Conservation (phyloP, 1,140 invertebrate species). For the Episyrphus balteatus region DNA sequence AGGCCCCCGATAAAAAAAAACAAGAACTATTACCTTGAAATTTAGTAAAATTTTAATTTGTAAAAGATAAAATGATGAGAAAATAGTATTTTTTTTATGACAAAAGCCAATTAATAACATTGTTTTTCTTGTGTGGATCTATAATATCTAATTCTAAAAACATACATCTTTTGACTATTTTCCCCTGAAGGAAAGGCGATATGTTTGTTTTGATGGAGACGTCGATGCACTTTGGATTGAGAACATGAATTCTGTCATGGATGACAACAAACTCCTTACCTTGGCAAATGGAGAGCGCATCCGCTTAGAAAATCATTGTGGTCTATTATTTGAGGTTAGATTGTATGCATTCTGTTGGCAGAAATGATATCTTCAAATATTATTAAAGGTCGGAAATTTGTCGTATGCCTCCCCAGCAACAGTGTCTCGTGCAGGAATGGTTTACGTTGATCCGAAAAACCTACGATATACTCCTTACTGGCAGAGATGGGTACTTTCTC, state of each 20-base stretch:
- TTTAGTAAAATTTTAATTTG: too few relatives aligned
- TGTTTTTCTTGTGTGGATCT: too few relatives aligned
- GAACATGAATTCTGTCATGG: conserved; percentile 95
- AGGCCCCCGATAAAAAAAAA: too few relatives aligned
- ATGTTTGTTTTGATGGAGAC: conserved; percentile 86
- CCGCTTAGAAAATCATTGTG: conserved; percentile 65
- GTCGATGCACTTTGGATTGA: conserved; percentile 90
- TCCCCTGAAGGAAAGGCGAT: conserved; percentile 55
- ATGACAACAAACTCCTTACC: conserved; percentile 82
- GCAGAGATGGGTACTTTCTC: conserved; percentile 54
- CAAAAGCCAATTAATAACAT: too few relatives aligned
- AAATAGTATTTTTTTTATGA: too few relatives aligned
- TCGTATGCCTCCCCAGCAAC: conserved; percentile 84
- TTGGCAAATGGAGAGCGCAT: conserved; percentile 85
- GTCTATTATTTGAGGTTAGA: conserved; percentile 73
- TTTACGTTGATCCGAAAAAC: conserved; percentile 86
- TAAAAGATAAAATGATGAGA: too few relatives aligned
- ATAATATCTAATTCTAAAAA: too few relatives aligned
- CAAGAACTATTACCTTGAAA: too few relatives aligned
- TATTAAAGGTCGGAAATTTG: conserved; percentile 70
- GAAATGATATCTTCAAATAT: too few relatives aligned
- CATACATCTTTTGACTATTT: neutral
- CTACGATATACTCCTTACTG: conserved; percentile 77
- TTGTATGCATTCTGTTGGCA: neutral
- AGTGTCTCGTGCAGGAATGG: conserved; percentile 84